Percentiles rank a stretch among this genome's conserved stretches.
Evolutionary conservation across 2,113 vertebrate genomes (phyloP).

Genomic region (Cheilinus undulatus): DNA sequence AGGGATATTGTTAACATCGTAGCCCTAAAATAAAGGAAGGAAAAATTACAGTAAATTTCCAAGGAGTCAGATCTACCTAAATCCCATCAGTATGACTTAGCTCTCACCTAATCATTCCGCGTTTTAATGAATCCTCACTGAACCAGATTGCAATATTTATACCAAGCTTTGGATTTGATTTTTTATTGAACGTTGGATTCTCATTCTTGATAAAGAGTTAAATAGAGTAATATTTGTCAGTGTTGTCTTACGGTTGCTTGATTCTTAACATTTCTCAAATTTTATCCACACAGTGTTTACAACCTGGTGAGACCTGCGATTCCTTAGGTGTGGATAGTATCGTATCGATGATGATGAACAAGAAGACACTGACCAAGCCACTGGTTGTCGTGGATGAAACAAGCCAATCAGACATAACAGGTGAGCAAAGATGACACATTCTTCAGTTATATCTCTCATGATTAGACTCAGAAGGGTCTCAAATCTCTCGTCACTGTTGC

Average conservation of each 20-base stretch:
- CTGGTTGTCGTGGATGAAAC: slow-evolving; percentile 83
- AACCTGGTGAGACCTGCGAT: slow-evolving; percentile 86
- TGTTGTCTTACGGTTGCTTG: not conserved
- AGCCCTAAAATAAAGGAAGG: too few species aligned
- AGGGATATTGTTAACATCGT: too few species aligned
- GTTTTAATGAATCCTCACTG: too few species aligned
- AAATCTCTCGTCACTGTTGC: not conserved
- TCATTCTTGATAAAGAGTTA: not conserved
- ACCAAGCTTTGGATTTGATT: too few species aligned
- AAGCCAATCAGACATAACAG: not conserved
- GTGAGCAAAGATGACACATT: slow-evolving; percentile 22
- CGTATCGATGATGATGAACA: slow-evolving; percentile 90
- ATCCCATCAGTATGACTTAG: too few species aligned
- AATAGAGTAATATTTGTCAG: not conserved
- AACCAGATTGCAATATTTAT: too few species aligned
- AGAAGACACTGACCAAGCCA: slow-evolving; percentile 87
- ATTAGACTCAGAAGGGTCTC: not conserved
- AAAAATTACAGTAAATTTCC: too few species aligned
- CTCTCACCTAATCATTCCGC: too few species aligned
- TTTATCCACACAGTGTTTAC: slow-evolving; percentile 85
- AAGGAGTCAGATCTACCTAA: too few species aligned
- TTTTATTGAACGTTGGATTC: not conserved
- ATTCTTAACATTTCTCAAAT: not conserved
- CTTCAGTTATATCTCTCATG: not conserved
- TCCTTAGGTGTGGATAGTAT: slow-evolving; percentile 84